Conservation (phyloP, 64 coral and sea anemone genomes). For the Astreopora myriophthalma region DNA sequence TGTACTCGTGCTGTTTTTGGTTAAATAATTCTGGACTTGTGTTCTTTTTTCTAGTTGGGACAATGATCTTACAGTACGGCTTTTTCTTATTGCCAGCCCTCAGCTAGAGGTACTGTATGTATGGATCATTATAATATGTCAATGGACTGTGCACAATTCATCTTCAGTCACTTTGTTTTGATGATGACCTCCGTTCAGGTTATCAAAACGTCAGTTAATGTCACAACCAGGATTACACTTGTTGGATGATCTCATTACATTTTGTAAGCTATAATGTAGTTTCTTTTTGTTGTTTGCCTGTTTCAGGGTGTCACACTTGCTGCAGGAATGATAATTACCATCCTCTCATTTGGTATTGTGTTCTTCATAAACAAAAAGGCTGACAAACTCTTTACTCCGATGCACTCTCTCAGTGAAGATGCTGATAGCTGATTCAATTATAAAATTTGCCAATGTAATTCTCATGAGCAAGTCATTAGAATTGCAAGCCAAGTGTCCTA, state of each 20-base stretch:
- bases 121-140: too few species aligned
- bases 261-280: too few species aligned
- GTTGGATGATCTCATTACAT: too few species aligned
- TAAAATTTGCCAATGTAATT: too few species aligned
- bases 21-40: background rate
- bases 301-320: conserved; percentile 44
- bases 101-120: conserved; percentile 13
- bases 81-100: conserved; percentile 65
- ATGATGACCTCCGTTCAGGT: too few species aligned
- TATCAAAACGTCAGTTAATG: too few species aligned
- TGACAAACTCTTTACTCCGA: conserved; percentile 46
- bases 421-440: background rate
- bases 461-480: too few species aligned
- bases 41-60: conserved; percentile 32
- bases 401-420: background rate
- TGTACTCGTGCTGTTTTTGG: background rate
- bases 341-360: conserved; percentile 52
- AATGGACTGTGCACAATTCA: too few species aligned
- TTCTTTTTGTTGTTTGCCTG: background rate
- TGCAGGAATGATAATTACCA: conserved; percentile 39
- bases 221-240: too few species aligned
- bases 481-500: too few species aligned
- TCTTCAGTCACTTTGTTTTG: too few species aligned
- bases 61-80: conserved; percentile 39
- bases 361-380: conserved; percentile 62